phyloP scores from a whole-genome alignment of 2,113 vertebrate genomes.

The Vanacampus margaritifer region DNA sequence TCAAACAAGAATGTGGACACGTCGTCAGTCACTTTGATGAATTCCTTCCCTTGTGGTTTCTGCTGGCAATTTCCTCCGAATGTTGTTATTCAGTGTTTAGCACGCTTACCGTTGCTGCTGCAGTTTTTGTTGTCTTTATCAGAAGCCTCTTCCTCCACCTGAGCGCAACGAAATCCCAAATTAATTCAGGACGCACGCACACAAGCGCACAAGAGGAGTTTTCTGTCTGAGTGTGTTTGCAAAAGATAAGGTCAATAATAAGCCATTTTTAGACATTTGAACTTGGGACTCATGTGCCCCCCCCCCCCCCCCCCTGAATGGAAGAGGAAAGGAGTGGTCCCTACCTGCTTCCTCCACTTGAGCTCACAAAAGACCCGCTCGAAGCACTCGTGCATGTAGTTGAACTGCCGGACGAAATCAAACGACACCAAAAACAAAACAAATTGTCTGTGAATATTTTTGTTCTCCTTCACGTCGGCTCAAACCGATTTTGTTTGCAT shows the following conservation, averaged over 20 bases:
- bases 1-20: slow-evolving; percentile 5
- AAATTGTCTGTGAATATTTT: neutral
- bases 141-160: slow-evolving; percentile 82
- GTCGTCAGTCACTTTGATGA: neutral
- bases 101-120: slow-evolving; percentile 73
- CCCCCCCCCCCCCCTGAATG: slow-evolving; percentile 18
- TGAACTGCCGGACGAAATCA: slow-evolving; percentile 76
- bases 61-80: neutral
- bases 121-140: slow-evolving; percentile 85
- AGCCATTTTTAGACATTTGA: slow-evolving; percentile 18
- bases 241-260: neutral
- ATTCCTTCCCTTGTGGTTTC: neutral
- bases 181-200: slow-evolving; percentile 5
- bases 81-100: neutral
- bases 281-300: slow-evolving; percentile 17
- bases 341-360: slow-evolving; percentile 97
- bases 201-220: neutral
- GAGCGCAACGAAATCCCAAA: slow-evolving; percentile 7
- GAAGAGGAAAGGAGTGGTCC: slow-evolving; percentile 51
- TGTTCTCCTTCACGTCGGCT: neutral
- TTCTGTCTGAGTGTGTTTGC: neutral
- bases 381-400: slow-evolving; percentile 99
- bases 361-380: slow-evolving; percentile 97
- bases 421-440: slow-evolving; percentile 4
- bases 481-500: neutral